phyloP scores from a whole-genome alignment of 2,888 invertebrate species.

The Craniophora ligustri region DNA sequence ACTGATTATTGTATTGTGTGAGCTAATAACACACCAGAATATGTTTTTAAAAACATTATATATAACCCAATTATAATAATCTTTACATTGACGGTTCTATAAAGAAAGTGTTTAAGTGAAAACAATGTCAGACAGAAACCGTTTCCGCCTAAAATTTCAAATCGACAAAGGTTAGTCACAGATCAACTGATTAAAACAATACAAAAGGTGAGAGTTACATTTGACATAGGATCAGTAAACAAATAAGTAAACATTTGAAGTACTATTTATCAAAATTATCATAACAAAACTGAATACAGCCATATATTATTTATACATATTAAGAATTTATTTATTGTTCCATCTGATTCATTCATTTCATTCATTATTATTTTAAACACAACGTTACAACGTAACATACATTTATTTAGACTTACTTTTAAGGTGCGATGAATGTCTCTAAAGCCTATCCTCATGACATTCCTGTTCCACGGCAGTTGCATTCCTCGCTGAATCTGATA shows the following conservation, averaged over 20 bases:
- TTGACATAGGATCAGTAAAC: too few species aligned
- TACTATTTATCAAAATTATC: too few species aligned
- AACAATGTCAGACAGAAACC: constrained; percentile 22
- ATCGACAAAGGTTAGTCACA: constrained; percentile 56
- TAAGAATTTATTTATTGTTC: too few species aligned
- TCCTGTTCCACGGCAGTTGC: constrained; percentile 92
- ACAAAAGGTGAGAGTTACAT: constrained; percentile 46
- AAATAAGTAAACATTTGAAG: too few species aligned
- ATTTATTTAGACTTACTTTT: constrained; percentile 89
- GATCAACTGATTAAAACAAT: constrained; percentile 49
- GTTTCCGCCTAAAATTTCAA: constrained; percentile 26
- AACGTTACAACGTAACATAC: too few species aligned
- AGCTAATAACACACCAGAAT: too few species aligned
- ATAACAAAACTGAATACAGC: too few species aligned
- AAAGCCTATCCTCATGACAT: constrained; percentile 93
- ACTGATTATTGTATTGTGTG: too few species aligned
- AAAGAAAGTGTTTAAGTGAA: constrained; percentile 39
- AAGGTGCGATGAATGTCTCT: constrained; percentile 94
- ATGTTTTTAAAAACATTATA: too few species aligned
- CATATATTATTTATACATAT: too few species aligned
- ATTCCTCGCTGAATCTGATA: constrained; percentile 92
- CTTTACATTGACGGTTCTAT: constrained; percentile 10
- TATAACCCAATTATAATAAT: background rate
- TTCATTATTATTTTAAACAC: too few species aligned
- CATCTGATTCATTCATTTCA: too few species aligned